Evolutionary conservation across 2,113 vertebrate genomes (phyloP), one percentile per base, ranked within the genome.

Genomic region (Daubentonia madagascariensis): DNA sequence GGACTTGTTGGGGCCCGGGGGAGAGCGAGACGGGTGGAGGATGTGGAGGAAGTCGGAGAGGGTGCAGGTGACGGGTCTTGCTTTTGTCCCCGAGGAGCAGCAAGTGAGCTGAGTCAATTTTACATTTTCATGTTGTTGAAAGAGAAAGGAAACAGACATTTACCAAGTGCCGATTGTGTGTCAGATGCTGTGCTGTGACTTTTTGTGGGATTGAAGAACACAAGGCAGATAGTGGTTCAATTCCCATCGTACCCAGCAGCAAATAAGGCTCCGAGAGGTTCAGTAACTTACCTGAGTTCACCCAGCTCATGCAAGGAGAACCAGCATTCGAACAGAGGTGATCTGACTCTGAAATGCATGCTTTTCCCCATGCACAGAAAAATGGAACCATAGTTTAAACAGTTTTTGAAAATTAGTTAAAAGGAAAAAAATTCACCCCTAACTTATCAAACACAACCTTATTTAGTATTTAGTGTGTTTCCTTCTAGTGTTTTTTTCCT

Each of bases 181-280:
- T 95, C 80, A 54, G 76, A n/a, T 59, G 92, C 87, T 43, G 52
- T 18, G 63, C 90, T 17, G 61, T 94, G 90, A 87, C 87, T 83
- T 83, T 65, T n/a, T 84, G 90, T 16, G 88, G 79, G 63, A 78
- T 3, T 23, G 80, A 87, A 65, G 70, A 90, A 85, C 87, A 43
- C 68, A 0, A 13, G 63, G 37, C 75, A 57, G 87, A 75, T 13
- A 18, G 73, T 48, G 63, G 50, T 61, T 57, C 2, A 0, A 67
- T 35, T 63, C 37, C 61, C 17, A 0, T 8, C 3, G 45, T 16
- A 17, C 59, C 20, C 1, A 10, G n/a, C 45, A 23, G 91, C 85
- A 93, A 85, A 25, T 20, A 14, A 45, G 30, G n/a, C 63, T 73
- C 94, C 16, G 83, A 83, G 81, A 91, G 85, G 86, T 65, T 48